Conservation (phyloP, 2,888 invertebrate genomes). For the Myopa testacea region DNA sequence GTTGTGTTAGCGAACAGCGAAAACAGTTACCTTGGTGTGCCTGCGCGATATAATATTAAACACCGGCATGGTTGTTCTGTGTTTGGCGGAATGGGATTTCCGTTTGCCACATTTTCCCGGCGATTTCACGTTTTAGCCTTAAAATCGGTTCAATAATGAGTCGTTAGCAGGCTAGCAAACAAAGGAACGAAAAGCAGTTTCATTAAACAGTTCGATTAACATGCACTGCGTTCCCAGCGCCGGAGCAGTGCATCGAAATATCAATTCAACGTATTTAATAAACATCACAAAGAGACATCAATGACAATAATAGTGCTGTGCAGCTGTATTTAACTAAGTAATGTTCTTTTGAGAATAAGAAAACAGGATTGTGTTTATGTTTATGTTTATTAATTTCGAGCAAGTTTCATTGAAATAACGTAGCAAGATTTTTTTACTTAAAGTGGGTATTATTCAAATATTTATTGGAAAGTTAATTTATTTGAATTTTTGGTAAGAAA, state of each 20-base stretch:
- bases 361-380: neutral
- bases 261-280: neutral
- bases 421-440: neutral
- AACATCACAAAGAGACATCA: neutral
- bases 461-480: neutral
- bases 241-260: neutral
- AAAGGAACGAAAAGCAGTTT: neutral
- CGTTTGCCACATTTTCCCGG: constrained; percentile 49
- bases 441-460: neutral
- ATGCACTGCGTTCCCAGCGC: neutral
- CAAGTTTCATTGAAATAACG: neutral
- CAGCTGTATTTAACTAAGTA: neutral
- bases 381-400: neutral
- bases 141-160: constrained; percentile 3
- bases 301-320: neutral
- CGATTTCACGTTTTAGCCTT: constrained; percentile 47
- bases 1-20: neutral
- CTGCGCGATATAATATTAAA: constrained; percentile 74
- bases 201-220: neutral
- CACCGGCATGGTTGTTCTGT: constrained; percentile 70
- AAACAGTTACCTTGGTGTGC: constrained; percentile 72
- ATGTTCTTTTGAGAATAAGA: no score
- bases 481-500: no score
- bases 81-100: constrained; percentile 19
- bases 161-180: no score